Evolutionary conservation across 2,113 vertebrate species (phyloP).

Genomic region (Cariama cristata): DNA sequence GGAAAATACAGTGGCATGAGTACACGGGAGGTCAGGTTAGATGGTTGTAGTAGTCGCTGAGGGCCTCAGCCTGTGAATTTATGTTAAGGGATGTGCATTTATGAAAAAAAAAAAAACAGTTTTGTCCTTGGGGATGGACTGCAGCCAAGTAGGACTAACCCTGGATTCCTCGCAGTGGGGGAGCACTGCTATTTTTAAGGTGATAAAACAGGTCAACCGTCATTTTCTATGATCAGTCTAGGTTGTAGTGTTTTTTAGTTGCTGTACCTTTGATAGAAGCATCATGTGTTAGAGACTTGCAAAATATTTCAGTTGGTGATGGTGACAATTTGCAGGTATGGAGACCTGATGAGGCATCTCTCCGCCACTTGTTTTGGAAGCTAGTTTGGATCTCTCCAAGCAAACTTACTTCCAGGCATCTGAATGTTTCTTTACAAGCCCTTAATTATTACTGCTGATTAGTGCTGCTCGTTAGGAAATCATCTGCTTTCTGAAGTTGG

Average conservation of each 20-base stretch:
- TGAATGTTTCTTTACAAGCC: neutral
- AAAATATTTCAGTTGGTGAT: neutral
- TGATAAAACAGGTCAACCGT: neutral
- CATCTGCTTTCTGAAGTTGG: neutral
- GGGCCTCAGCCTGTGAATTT: neutral
- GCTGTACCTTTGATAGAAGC: neutral
- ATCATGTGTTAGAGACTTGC: neutral
- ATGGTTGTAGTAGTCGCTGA: neutral
- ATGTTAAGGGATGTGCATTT: neutral
- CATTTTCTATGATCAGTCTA: neutral
- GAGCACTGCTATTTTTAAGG: neutral
- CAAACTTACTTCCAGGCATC: neutral
- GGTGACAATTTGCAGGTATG: neutral
- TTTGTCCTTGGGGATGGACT: neutral
- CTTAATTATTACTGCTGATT: neutral
- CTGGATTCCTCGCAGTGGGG: neutral
- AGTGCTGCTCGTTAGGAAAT: neutral
- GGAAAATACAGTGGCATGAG: neutral
- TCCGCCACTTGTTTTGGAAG: neutral
- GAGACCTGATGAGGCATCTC: neutral
- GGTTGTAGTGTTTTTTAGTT: neutral
- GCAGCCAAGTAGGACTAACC: neutral
- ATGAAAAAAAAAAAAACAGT: neutral
- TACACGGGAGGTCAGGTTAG: neutral
- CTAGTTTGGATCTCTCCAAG: neutral